These are phyloP conservation scores for Apteryx owenii DNA, from an alignment of 2,113 vertebrate genomes.

Conservation along the genomic window DNA sequence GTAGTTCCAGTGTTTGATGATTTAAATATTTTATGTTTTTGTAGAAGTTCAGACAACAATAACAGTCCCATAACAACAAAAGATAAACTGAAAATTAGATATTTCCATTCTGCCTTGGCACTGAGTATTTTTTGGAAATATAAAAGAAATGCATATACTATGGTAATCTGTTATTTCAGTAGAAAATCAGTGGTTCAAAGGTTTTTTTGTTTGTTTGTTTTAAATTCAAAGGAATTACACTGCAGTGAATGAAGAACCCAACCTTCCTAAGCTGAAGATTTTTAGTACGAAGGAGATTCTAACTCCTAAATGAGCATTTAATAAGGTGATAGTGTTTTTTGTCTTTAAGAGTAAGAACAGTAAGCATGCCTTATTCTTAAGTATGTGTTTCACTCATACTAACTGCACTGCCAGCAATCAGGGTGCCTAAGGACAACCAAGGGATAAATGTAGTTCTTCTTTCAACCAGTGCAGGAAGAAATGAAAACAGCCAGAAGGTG, in stretches of 20 bases:
- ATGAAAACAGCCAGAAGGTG: constrained; percentile 74
- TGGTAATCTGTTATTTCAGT: neutral
- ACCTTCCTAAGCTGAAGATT: neutral
- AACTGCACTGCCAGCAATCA: neutral
- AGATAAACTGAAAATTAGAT: neutral
- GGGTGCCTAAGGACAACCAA: neutral
- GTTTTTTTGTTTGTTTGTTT: too few species aligned
- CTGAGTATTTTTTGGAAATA: neutral
- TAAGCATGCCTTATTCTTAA: neutral
- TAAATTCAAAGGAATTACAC: neutral
- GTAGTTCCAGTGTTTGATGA: neutral
- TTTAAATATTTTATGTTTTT: neutral
- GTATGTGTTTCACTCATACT: neutral
- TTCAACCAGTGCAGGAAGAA: neutral
- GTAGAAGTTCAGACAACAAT: neutral
- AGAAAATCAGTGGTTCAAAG: neutral
- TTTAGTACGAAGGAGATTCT: neutral
- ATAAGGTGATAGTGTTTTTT: neutral
- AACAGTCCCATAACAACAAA: neutral
- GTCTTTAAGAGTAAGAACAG: neutral
- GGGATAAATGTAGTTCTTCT: neutral
- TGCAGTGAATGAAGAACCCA: neutral
- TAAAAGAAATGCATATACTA: neutral
- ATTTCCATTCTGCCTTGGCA: neutral
- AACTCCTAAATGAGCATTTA: neutral